These are phyloP conservation scores for Muntiacus reevesi DNA, from an alignment of 2,113 vertebrate species.

Conservation along the genomic window DNA sequence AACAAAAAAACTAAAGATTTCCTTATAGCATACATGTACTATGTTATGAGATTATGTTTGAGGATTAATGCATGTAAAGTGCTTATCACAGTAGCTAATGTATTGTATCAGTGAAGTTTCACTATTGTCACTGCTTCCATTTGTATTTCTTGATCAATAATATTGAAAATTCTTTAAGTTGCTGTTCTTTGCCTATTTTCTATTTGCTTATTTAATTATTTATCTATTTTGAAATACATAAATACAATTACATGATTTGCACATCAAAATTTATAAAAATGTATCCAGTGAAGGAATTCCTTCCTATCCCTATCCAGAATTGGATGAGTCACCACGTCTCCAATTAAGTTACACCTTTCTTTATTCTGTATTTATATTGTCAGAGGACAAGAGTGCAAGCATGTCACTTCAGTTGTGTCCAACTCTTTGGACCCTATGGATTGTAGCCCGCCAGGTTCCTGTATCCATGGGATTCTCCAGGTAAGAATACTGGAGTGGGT, in stretches of 20 bases:
- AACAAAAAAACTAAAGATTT: conserved; percentile 13
- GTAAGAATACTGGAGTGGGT: neutral
- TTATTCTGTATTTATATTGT: neutral
- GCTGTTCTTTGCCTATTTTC: neutral
- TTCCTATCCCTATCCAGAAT: neutral
- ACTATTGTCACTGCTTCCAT: neutral
- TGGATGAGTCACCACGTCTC: neutral
- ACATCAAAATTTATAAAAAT: neutral
- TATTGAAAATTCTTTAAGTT: neutral
- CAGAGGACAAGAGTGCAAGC: neutral
- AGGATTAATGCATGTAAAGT: neutral
- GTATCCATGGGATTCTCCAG: neutral
- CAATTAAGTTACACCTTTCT: neutral
- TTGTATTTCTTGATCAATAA: neutral
- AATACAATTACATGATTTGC: neutral
- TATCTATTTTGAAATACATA: neutral
- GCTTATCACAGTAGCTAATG: neutral
- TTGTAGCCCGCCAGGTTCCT: neutral
- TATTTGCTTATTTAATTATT: neutral
- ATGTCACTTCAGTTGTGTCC: neutral
- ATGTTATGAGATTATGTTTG: neutral
- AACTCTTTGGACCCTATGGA: neutral
- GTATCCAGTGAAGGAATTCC: neutral
- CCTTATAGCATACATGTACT: neutral
- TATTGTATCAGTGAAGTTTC: neutral